Base-by-base conservation (phyloP, 2,888 invertebrate genomes). In the Tuberolachnus salignus region DNA sequence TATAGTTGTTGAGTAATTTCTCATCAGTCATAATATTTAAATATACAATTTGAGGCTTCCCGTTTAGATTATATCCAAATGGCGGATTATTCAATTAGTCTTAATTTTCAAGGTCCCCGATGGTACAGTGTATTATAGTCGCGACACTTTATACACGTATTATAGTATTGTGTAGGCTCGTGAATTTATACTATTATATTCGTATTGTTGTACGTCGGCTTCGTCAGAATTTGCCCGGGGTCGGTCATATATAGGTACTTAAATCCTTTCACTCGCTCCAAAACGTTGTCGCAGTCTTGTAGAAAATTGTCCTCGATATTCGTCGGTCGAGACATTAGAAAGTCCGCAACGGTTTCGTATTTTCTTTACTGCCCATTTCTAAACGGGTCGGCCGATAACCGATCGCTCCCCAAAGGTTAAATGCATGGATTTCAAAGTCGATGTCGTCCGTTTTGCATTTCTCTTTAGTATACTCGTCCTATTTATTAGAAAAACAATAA, bases 31-130 rank as follows among this genome's bases (percentile, higher is more conserved):
- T 42, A n/a, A n/a, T n/a, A 64, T 75, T 75, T 67, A 67, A 75
- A 75, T 75, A 66, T 75, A 75, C 75, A 75, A 75, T 75, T 78
- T 69, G 67, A 78, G 59, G 78, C 78, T 78, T 78, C 78, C 78
- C 78, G 78, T 78, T 78, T 78, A 78, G 69, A 78, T 78, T 78
- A 78, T 61, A 78, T 51, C 49, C 16, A 75, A 75, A 67, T 49
- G 55, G 59, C 49, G 78, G 59, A 78, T 34, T 34, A 34, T 78
- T 78, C 57, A 78, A 78, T 78, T 78, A 75, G 57, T 67, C 44
- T 75, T 75, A 75, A 78, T 69, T 69, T 78, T 78, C 78, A 78
- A 78, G 78, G 78, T 61, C 59, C 23, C 42, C 26, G 59, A 21
- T 16, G 51, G 4, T 34, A n/a, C n/a, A n/a, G 34, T 34, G 34